A percentile compares a stretch with the other conserved stretches of the same genome.
Conservation (phyloP, 2,113 vertebrate genomes). For the Dasypus novemcinctus region DNA sequence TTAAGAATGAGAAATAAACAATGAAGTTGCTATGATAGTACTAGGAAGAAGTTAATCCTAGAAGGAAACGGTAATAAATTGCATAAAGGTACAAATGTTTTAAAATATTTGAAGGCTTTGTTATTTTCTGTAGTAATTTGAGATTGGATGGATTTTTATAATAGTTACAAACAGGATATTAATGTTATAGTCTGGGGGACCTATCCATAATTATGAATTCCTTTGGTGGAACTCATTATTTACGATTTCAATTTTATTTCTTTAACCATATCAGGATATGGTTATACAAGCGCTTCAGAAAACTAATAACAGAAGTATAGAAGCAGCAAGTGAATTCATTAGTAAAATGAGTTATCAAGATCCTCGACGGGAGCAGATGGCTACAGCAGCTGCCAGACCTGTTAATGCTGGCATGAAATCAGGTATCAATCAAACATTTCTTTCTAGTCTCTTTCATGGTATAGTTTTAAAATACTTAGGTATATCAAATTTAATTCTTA, state of each 20-base stretch:
- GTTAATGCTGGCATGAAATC: slow-evolving; percentile 88
- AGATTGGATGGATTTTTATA: slow-evolving; percentile 18
- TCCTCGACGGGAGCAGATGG: slow-evolving; percentile 91
- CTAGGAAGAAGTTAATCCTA: background rate
- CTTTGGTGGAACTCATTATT: slow-evolving; percentile 15
- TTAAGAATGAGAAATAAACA: slow-evolving; percentile 43
- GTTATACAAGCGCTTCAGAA: slow-evolving; percentile 89
- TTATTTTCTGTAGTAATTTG: slow-evolving; percentile 43
- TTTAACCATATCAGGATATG: slow-evolving; percentile 87
- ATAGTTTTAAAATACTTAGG: slow-evolving; percentile 9
- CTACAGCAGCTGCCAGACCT: slow-evolving; percentile 86
- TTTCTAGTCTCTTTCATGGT: background rate
- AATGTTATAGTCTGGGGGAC: background rate
- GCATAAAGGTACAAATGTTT: slow-evolving; percentile 36
- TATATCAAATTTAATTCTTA: slow-evolving; percentile 16
- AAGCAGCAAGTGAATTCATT: slow-evolving; percentile 92
- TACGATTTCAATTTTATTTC: slow-evolving; percentile 43
- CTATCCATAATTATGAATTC: slow-evolving; percentile 37
- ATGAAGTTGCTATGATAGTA: background rate
- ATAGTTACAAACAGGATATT: background rate
- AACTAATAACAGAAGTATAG: slow-evolving; percentile 91
- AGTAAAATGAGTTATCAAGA: slow-evolving; percentile 97
- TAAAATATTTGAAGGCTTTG: background rate
- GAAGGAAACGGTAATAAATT: background rate
- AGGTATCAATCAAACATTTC: slow-evolving; percentile 81